A percentile compares a stretch with the other conserved stretches of the same genome.
Conservation (phyloP, 2,888 invertebrate genomes). For the Dexiosoma caninum region DNA sequence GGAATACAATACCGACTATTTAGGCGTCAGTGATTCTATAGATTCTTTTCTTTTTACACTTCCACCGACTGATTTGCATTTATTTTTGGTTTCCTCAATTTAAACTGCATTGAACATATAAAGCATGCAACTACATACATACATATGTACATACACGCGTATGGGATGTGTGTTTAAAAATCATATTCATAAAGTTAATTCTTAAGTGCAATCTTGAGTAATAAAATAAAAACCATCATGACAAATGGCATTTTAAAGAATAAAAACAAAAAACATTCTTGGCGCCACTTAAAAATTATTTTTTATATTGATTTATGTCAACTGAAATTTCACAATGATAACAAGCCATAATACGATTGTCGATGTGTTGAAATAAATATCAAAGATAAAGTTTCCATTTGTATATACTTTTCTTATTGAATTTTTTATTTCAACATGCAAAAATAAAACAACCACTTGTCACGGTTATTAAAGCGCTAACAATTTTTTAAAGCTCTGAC, state of each 20-base stretch:
- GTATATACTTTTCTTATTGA: neutral
- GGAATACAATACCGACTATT: too few relatives aligned
- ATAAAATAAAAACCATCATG: neutral
- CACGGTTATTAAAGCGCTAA: neutral
- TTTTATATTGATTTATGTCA: slow-evolving; percentile 42
- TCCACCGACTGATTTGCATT: too few relatives aligned
- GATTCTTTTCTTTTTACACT: too few relatives aligned
- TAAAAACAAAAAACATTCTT: neutral
- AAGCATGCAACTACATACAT: too few relatives aligned
- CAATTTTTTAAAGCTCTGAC: slow-evolving; percentile 15
- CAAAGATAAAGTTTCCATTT: slow-evolving; percentile 7
- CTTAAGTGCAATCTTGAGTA: neutral
- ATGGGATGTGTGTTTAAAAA: too few relatives aligned
- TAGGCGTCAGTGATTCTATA: too few relatives aligned
- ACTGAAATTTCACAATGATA: slow-evolving; percentile 13
- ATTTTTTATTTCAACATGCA: slow-evolving; percentile 18
- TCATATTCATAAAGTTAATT: neutral
- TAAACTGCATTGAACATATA: too few relatives aligned
- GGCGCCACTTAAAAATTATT: slow-evolving; percentile 32
- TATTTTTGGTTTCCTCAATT: too few relatives aligned
- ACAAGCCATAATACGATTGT: neutral
- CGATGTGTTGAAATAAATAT: too few relatives aligned
- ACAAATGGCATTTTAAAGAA: neutral
- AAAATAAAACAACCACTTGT: slow-evolving; percentile 4
- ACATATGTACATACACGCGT: too few relatives aligned